phyloP scores from a whole-genome alignment of 2,888 invertebrate species.

The Pandemis cinnamomeana region DNA sequence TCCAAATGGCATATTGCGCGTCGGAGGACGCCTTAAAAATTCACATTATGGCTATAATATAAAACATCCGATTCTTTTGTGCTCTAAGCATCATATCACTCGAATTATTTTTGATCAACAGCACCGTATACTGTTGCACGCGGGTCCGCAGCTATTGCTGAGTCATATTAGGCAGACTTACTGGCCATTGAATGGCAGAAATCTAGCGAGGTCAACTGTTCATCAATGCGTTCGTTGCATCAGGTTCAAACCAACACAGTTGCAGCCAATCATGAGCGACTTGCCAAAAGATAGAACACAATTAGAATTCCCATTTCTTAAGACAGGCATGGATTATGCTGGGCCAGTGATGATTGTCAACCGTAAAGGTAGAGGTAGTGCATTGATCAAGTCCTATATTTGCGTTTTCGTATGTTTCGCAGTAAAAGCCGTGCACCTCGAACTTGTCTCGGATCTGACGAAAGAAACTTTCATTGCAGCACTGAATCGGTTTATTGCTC shows the following conservation, averaged over 20 bases:
- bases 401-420: conserved; percentile 45
- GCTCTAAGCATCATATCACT: neutral
- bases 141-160: neutral
- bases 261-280: neutral
- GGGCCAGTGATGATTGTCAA: neutral
- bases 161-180: neutral
- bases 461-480: conserved; percentile 40
- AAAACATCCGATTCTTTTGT: conserved; percentile 9
- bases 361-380: neutral
- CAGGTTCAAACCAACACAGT: neutral
- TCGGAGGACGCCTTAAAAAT: conserved; percentile 1
- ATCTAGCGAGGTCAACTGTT: neutral
- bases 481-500: conserved; percentile 40
- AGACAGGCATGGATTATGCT: neutral
- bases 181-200: conserved; percentile 12
- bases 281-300: neutral
- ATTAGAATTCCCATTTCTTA: neutral
- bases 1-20: conserved; percentile 1
- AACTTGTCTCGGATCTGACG: conserved; percentile 45
- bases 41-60: conserved; percentile 5
- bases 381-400: conserved; percentile 5
- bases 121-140: neutral
- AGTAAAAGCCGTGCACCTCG: conserved; percentile 48
- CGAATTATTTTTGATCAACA: neutral
- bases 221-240: neutral